Conservation (phyloP, 2,797 vertebrate species). For the Smutsia temminckii region DNA sequence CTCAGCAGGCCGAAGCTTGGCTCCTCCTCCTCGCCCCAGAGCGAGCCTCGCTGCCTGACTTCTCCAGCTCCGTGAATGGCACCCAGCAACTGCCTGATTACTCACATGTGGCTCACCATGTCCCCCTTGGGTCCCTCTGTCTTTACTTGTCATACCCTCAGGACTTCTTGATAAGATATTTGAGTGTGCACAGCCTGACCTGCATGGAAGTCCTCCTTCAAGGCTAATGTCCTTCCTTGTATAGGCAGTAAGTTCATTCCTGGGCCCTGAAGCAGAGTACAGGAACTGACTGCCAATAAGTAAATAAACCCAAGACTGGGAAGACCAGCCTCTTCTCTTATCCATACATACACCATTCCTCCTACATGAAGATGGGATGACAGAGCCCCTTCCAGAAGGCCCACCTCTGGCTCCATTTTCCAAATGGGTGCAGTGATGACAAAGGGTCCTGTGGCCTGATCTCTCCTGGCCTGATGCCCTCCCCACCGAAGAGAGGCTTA, state of each 20-base stretch:
- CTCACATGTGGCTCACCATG: neutral
- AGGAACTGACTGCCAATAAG: neutral
- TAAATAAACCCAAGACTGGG: neutral
- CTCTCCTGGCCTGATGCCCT: neutral
- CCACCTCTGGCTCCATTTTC: neutral
- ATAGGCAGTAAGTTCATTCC: neutral
- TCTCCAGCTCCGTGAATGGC: neutral
- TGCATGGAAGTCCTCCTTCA: neutral
- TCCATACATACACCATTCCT: neutral
- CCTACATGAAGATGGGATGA: neutral
- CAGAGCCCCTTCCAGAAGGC: neutral
- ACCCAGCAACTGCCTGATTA: neutral
- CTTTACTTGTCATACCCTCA: neutral
- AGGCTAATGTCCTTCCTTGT: neutral
- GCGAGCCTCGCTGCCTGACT: neutral
- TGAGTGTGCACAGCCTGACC: neutral
- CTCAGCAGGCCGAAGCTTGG: neutral
- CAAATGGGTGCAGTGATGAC: fast-evolving
- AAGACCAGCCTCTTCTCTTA: neutral
- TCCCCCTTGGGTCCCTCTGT: neutral
- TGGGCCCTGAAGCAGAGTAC: neutral
- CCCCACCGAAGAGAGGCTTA: neutral
- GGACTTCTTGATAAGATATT: neutral
- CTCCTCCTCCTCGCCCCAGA: neutral
- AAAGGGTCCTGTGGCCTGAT: neutral